Conservation (phyloP, 1,140 invertebrate species). For the Ditylenchus dipsaci region DNA sequence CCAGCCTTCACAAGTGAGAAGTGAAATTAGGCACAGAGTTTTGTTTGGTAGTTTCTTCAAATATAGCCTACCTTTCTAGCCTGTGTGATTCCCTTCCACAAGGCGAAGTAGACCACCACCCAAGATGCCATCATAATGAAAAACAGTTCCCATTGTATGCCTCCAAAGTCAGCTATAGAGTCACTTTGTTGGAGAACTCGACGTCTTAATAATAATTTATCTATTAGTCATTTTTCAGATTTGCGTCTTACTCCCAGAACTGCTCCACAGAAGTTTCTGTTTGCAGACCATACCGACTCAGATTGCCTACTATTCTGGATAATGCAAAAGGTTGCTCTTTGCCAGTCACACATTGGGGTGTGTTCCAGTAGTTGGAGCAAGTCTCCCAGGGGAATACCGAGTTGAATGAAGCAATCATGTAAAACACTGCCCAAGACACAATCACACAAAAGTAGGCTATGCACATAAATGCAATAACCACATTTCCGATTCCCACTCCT, state of each 20-base stretch:
- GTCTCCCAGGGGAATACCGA: slow-evolving; percentile 79
- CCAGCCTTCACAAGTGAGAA: too few relatives aligned
- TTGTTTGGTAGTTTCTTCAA: too few relatives aligned
- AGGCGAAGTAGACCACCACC: slow-evolving; percentile 91
- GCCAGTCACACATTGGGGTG: slow-evolving; percentile 41
- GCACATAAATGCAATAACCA: slow-evolving; percentile 58
- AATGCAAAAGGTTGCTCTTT: slow-evolving; percentile 38
- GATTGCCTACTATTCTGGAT: slow-evolving; percentile 16
- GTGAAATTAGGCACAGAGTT: too few relatives aligned
- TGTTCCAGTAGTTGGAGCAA: slow-evolving; percentile 73
- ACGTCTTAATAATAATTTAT: slow-evolving; percentile 65
- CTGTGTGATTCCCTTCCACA: slow-evolving; percentile 94
- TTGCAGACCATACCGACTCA: slow-evolving; percentile 20
- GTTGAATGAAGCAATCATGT: slow-evolving; percentile 83
- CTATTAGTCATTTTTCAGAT: not conserved
- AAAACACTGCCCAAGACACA: slow-evolving; percentile 85
- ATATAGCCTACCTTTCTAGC: slow-evolving; percentile 93
- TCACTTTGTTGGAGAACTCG: slow-evolving; percentile 77
- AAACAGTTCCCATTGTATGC: slow-evolving; percentile 82
- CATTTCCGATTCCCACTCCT: slow-evolving; percentile 59
- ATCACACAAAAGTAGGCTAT: slow-evolving; percentile 88
- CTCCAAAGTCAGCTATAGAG: slow-evolving; percentile 75
- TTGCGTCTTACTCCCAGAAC: slow-evolving; percentile 50
- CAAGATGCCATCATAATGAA: slow-evolving; percentile 72
- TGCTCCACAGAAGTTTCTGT: slow-evolving; percentile 56